These are phyloP conservation scores for Odontocolon sp. DNA, from an alignment of 2,888 invertebrate genomes.

Conservation along the genomic window DNA sequence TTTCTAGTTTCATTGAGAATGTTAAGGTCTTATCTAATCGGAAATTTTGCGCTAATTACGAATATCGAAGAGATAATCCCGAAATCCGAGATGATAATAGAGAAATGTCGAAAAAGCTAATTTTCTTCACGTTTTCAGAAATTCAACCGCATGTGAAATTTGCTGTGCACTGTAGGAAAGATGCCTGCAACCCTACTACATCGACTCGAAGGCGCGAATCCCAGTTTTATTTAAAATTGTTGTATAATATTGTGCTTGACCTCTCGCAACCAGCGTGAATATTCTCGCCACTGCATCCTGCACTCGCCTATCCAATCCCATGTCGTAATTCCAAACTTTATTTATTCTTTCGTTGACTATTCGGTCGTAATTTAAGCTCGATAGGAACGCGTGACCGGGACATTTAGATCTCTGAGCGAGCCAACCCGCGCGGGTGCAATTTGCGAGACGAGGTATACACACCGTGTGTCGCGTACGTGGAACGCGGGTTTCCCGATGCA, in stretches of 20 bases:
- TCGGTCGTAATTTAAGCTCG: constrained; percentile 51
- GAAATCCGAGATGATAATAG: too few relatives aligned
- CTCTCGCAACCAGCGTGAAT: constrained; percentile 22
- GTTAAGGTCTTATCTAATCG: too few relatives aligned
- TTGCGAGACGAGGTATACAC: constrained; percentile 40
- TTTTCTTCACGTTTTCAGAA: too few relatives aligned
- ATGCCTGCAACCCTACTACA: too few relatives aligned
- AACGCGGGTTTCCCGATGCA: not conserved
- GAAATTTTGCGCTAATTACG: too few relatives aligned
- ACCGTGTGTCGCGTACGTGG: not conserved
- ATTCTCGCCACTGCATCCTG: constrained; percentile 27
- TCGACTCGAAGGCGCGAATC: too few relatives aligned
- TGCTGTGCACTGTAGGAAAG: too few relatives aligned
- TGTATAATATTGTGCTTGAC: constrained; percentile 8
- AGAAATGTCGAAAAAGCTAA: too few relatives aligned
- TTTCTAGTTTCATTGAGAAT: too few relatives aligned
- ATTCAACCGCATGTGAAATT: too few relatives aligned
- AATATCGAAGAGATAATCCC: too few relatives aligned
- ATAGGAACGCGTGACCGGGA: constrained; percentile 58
- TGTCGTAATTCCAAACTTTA: constrained; percentile 50
- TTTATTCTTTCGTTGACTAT: constrained; percentile 46
- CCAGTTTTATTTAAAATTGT: too few relatives aligned
- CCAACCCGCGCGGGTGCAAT: constrained; percentile 38
- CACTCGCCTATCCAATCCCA: constrained; percentile 32
- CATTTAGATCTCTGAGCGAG: constrained; percentile 57